Evolutionary conservation across 2,113 vertebrate genomes (phyloP), one percentile per base, ranked within the genome.

Genomic region (Riparia riparia): DNA sequence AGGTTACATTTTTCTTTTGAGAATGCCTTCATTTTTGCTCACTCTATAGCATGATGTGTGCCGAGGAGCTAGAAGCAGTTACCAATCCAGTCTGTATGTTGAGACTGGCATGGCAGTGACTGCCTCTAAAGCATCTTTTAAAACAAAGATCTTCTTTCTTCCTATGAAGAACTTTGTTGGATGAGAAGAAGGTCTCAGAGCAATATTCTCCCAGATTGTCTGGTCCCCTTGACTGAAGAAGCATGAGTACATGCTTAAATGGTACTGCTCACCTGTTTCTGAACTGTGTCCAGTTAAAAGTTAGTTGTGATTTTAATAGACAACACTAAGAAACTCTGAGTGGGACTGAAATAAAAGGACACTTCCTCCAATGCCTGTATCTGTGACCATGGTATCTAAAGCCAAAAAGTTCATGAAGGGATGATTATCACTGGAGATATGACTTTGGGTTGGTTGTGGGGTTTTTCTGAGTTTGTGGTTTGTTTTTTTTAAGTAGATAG

Each of bases 21-120:
- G 39, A n/a, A 51, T n/a, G 63, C 69, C 71, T 86, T 18, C 17
- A 14, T 94, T 96, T 63, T 54, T 83, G 64, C 90, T 92, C 81
- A 57, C 53, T 89, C 25, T 45, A 1, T 54, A 34, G 18, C 37
- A 56, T 89, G 44, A 65, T 85, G 85, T 90, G 17, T 58, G 28
- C 93, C 34, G 41, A 92, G 90, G 70, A 85, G 63, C 73, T 86
- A 70, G 57, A 97, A 96, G 73, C 87, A 86, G 70, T 96, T 93
- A 82, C 51, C 86, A 56, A 96, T 61, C 42, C 82, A 76, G 81
- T 89, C 77, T 87, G 13, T 82, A 73, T 85, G 78, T 44, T 90
- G 91, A 88, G 70, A 79, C 8, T 86, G 64, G 71, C 54, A 39
- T 26, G 9, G 69, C 82, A 50, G 91, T 53, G 89, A 68, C 81